Percentiles rank a stretch among this genome's conserved stretches.
Conservation (phyloP, 2,797 vertebrate species). For the Antrozous pallidus region DNA sequence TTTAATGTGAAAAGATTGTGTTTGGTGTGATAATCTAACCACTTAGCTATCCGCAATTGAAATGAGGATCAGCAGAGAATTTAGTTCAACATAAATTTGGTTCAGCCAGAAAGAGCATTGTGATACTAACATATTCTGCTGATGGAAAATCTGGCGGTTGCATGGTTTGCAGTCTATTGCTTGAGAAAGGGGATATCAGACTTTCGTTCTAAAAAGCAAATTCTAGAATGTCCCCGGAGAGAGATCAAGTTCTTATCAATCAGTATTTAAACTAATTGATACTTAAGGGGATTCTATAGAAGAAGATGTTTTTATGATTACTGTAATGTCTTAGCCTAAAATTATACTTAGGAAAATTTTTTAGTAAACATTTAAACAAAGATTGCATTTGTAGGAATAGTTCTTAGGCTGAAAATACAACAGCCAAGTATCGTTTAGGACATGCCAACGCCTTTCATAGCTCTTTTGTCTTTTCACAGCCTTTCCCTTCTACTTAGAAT, state of each 20-base stretch:
- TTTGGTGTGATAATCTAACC: background rate
- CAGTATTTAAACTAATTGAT: conserved; percentile 8
- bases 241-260: background rate
- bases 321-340: background rate
- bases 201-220: conserved; percentile 33
- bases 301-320: conserved; percentile 3
- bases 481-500: conserved; percentile 4
- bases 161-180: background rate
- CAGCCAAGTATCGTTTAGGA: background rate
- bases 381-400: conserved; percentile 9
- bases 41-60: background rate
- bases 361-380: background rate
- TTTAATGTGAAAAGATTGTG: conserved; percentile 21
- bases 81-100: background rate
- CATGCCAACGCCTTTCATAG: background rate
- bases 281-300: background rate
- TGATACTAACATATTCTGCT: background rate
- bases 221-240: background rate
- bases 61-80: background rate
- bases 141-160: background rate
- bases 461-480: background rate
- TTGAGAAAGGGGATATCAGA: background rate
- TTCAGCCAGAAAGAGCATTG: background rate
- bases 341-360: conserved; percentile 38
- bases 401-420: conserved; percentile 5